Base-by-base conservation (phyloP, 2,113 vertebrate genomes). In the Motacilla alba region DNA sequence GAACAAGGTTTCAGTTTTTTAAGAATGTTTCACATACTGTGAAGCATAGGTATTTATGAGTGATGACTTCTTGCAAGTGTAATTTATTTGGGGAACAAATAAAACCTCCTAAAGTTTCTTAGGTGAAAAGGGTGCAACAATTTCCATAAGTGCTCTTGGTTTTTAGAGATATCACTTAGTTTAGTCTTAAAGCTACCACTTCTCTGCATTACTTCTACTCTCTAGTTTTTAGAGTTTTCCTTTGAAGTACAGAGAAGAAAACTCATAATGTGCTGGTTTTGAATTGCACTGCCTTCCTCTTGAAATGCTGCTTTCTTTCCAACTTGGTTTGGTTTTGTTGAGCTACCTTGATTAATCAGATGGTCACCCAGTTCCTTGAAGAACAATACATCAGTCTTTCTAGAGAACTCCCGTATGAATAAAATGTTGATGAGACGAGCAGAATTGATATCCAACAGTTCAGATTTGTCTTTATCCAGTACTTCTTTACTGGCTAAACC, bases 1-100 rank as follows among this genome's bases (percentile, higher is more conserved):
- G 8, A 82, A 35, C 0, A 0, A 89, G 11, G 8, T 47, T 78
- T 60, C 31, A n/a, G 9, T 2, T 37, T 69, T 73, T 80, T 27
- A 21, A 8, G 13, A 46, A 56, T 23, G 3, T 56, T 80, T 69
- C 28, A 14, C 6, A 7, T 7, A 76, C 26, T 3, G 66, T 30
- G 10, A 64, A 76, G 59, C 8, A 35, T 11, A 8, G 6, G 6
- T 39, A 23, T 49, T 83, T 62, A 30, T 30, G 15, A 37, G 7
- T 30, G 15, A 31, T 55, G 11, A 0, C 4, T 74, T 86, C 41
- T 73, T 68, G 5, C 17, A 75, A 28, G 17, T 49, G 11, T n/a
- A 55, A 50, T 30, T 84, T 68, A 44, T 55, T 76, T 69, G 9
- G 28, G 26, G 27, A 10, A 19, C 44, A 63, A 73, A 62, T 31